phyloP scores from a whole-genome alignment of 2,113 vertebrate genomes.

The Psettodes erumei region DNA sequence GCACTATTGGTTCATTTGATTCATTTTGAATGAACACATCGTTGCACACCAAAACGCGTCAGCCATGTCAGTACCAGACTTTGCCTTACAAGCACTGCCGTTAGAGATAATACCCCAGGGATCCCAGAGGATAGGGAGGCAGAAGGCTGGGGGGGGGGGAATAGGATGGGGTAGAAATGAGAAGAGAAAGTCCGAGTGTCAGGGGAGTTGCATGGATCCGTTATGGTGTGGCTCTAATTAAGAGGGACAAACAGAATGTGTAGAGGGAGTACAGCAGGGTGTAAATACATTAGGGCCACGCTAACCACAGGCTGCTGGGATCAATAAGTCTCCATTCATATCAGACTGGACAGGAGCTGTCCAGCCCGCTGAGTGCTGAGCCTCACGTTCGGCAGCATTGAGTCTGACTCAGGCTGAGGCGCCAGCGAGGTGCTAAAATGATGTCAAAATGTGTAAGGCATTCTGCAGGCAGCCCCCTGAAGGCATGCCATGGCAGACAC shows the following conservation, averaged over 20 bases:
- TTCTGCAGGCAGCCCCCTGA: background rate
- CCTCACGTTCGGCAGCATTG: conserved; percentile 28
- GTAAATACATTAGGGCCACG: conserved; percentile 72
- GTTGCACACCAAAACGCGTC: conserved; percentile 53
- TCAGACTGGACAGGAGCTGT: conserved; percentile 69
- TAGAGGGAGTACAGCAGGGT: conserved; percentile 49
- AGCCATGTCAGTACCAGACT: conserved; percentile 67
- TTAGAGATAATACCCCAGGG: conserved; percentile 73
- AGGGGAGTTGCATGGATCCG: conserved; percentile 68
- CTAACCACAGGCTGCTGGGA: conserved; percentile 61
- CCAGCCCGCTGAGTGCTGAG: conserved; percentile 68
- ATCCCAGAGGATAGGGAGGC: conserved; percentile 58
- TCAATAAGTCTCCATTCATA: conserved; percentile 77
- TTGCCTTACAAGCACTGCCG: conserved; percentile 67
- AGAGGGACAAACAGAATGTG: conserved; percentile 72
- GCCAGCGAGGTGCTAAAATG: conserved; percentile 12
- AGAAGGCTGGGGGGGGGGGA: conserved; percentile 33
- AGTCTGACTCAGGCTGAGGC: conserved; percentile 10
- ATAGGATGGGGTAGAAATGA: conserved; percentile 19
- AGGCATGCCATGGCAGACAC: conserved; percentile 44
- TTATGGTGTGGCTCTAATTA: conserved; percentile 74
- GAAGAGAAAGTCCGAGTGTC: conserved; percentile 60
- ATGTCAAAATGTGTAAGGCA: background rate
- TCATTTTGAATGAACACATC: conserved; percentile 66
- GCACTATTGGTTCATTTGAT: conserved; percentile 74